phyloP scores from a whole-genome alignment of 2,888 invertebrate species.

The Epirrhoe tristata region DNA sequence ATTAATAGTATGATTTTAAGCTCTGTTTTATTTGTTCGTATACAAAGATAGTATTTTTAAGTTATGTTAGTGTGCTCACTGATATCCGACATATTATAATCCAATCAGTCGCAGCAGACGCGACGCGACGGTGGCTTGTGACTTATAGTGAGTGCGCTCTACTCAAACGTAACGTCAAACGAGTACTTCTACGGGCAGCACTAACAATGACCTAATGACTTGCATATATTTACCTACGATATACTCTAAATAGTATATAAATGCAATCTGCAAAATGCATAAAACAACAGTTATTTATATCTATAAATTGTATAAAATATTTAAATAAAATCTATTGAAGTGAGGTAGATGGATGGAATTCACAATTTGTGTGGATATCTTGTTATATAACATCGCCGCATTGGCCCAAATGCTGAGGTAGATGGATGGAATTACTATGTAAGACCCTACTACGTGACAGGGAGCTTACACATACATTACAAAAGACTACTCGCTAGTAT shows the following conservation, averaged over 20 bases:
- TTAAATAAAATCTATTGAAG: slow-evolving; percentile 86
- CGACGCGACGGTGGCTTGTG: slow-evolving; percentile 61
- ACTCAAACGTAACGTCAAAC: slow-evolving; percentile 52
- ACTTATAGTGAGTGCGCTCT: slow-evolving; percentile 77
- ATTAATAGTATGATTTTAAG: slow-evolving; percentile 74
- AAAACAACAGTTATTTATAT: slow-evolving; percentile 83
- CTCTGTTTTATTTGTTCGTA: slow-evolving; percentile 84
- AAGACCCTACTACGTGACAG: slow-evolving; percentile 75
- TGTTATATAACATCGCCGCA: slow-evolving; percentile 77
- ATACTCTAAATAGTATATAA: slow-evolving; percentile 84
- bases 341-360: slow-evolving; percentile 92
- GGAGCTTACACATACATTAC: slow-evolving; percentile 76
- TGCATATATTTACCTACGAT: slow-evolving; percentile 82
- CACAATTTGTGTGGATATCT: slow-evolving; percentile 84
- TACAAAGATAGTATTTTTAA: slow-evolving; percentile 75
- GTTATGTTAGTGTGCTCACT: slow-evolving; percentile 69
- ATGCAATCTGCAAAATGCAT: slow-evolving; percentile 85
- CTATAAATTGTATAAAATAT: slow-evolving; percentile 86
- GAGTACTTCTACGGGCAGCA: slow-evolving; percentile 77
- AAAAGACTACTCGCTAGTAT: slow-evolving; percentile 78
- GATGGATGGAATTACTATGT: slow-evolving; percentile 86
- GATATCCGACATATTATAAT: slow-evolving; percentile 48
- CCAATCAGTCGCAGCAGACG: slow-evolving; percentile 38
- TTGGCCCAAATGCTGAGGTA: slow-evolving; percentile 86
- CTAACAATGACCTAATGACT: slow-evolving; percentile 79